phyloP scores from a whole-genome alignment of 2,113 vertebrate species.

The Setophaga petechia region DNA sequence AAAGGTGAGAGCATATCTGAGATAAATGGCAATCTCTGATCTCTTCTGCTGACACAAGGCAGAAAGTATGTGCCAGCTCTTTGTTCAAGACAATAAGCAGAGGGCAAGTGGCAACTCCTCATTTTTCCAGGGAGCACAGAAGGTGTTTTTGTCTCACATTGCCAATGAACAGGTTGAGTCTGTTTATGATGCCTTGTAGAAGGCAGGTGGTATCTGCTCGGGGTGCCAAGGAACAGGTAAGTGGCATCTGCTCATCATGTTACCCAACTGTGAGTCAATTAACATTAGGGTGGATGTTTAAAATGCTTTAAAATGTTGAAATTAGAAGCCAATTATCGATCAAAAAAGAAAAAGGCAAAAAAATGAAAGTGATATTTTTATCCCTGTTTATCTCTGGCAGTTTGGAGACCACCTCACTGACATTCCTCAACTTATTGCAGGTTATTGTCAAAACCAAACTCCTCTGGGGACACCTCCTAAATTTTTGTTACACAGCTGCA shows the following conservation, averaged over 20 bases:
- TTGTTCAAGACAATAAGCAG: background rate
- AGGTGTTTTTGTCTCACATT: background rate
- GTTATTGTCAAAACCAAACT: background rate
- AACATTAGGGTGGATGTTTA: background rate
- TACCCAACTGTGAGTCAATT: background rate
- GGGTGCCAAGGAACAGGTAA: constrained; percentile 13
- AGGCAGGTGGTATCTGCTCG: background rate
- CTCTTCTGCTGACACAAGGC: background rate
- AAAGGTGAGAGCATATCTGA: background rate
- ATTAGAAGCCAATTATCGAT: background rate
- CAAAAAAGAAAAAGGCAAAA: background rate
- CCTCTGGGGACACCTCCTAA: background rate
- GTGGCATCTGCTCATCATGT: background rate
- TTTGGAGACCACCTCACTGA: background rate
- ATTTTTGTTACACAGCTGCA: background rate
- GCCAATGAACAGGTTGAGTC: constrained; percentile 18
- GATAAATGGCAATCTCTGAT: background rate
- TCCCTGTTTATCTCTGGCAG: background rate
- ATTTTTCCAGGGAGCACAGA: constrained; percentile 10
- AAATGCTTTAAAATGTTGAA: background rate
- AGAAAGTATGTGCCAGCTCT: background rate
- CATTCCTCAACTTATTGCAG: background rate
- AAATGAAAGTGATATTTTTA: background rate
- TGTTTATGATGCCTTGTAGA: background rate
- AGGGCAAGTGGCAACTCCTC: background rate